A percentile compares a stretch with the other conserved stretches of the same genome.
These are phyloP conservation scores for Salticus scenicus DNA, from an alignment of 2,888 invertebrate genomes.

Conservation along the genomic window DNA sequence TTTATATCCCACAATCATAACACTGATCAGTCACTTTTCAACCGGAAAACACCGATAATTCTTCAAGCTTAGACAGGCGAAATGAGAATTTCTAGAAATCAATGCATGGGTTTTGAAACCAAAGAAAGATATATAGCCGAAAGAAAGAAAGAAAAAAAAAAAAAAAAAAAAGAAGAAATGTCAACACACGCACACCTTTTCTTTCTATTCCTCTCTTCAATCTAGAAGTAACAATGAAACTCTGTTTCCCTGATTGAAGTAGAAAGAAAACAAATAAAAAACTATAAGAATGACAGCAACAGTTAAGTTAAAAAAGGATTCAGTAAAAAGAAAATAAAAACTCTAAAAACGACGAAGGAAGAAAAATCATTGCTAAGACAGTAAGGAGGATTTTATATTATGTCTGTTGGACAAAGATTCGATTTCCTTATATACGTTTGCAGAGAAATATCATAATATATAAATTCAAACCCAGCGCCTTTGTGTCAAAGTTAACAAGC, in stretches of 20 bases:
- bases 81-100: constrained; percentile 49
- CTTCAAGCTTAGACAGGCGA: constrained; percentile 24
- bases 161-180: constrained; percentile 27
- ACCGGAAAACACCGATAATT: constrained; percentile 58
- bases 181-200: constrained; percentile 61
- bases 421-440: constrained; percentile 31
- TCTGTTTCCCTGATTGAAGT: constrained; percentile 65
- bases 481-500: constrained; percentile 62
- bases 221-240: constrained; percentile 56
- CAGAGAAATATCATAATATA: constrained; percentile 48
- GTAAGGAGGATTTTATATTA: constrained; percentile 55
- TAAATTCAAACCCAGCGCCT: constrained; percentile 49
- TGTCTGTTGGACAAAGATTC: constrained; percentile 43
- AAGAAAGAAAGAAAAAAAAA: constrained; percentile 26
- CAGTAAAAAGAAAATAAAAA: constrained; percentile 19
- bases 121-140: constrained; percentile 3
- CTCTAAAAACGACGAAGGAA: constrained; percentile 30
- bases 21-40: constrained; percentile 51
- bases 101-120: constrained; percentile 16
- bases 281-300: constrained; percentile 19
- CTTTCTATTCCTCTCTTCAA: background rate
- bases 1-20: too few species aligned
- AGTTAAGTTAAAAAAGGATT: constrained; percentile 46
- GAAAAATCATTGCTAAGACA: constrained; percentile 45
- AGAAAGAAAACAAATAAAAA: constrained; percentile 25